Evolutionary conservation across 2,797 vertebrate genomes (phyloP).

Genomic region (Rhabdophis nuchalis): DNA sequence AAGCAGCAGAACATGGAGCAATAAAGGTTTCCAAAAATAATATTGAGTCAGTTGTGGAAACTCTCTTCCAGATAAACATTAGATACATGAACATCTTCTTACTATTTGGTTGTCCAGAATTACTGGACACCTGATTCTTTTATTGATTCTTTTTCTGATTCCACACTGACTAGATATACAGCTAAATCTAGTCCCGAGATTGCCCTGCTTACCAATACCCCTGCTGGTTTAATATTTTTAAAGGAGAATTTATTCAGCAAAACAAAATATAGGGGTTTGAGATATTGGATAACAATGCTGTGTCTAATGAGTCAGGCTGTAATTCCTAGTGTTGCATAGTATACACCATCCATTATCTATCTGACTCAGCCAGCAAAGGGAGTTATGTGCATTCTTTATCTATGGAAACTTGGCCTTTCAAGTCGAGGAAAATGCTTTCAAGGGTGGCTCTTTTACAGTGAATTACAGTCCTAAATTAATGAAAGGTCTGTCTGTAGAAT

Average conservation of each 20-base stretch:
- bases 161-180: background rate
- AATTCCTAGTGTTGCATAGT: background rate
- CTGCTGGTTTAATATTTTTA: background rate
- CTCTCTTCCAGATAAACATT: background rate
- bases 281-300: background rate
- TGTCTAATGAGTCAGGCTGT: background rate
- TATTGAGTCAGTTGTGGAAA: conserved; percentile 11
- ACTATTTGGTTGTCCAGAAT: background rate
- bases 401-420: background rate
- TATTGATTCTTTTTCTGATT: background rate
- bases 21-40: conserved; percentile 19
- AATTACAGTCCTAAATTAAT: background rate
- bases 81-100: conserved; percentile 11
- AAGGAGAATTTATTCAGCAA: background rate
- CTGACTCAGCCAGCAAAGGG: background rate
- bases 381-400: background rate
- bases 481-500: background rate
- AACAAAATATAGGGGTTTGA: background rate
- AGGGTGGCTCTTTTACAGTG: background rate
- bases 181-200: background rate
- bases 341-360: background rate
- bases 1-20: background rate
- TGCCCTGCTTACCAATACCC: background rate
- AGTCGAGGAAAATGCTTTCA: background rate
- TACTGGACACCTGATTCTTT: background rate